Conservation (phyloP, 35 echinoderm and acorn worm species). For the Chiridota heheva region DNA sequence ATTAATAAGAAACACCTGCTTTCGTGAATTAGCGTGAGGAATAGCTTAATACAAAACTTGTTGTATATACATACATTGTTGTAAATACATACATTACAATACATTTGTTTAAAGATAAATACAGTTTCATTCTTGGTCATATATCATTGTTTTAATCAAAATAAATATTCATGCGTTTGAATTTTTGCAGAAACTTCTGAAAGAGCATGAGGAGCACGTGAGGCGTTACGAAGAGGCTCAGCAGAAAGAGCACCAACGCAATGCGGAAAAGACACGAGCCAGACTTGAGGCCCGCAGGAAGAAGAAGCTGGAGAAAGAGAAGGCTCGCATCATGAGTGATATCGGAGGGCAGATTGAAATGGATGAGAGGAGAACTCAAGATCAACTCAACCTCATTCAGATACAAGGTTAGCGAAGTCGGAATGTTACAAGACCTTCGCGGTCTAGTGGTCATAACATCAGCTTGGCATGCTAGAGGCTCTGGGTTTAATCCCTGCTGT, state of each 20-base stretch:
- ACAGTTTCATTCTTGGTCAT: too few relatives aligned
- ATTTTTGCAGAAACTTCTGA: slow-evolving; percentile 67
- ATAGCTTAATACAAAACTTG: too few relatives aligned
- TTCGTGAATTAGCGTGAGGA: too few relatives aligned
- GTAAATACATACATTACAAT: too few relatives aligned
- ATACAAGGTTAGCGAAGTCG: slow-evolving; percentile 55
- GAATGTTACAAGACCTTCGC: background rate
- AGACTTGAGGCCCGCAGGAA: slow-evolving; percentile 79
- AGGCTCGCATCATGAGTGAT: slow-evolving; percentile 61
- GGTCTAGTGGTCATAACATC: too few relatives aligned
- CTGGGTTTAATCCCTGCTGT: too few relatives aligned
- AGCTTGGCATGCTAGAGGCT: too few relatives aligned
- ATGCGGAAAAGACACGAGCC: slow-evolving; percentile 53
- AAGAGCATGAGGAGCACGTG: slow-evolving; percentile 79
- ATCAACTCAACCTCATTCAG: slow-evolving; percentile 82
- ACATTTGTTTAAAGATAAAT: too few relatives aligned
- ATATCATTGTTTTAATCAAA: background rate
- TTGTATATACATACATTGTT: too few relatives aligned
- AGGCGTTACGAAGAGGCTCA: slow-evolving; percentile 58
- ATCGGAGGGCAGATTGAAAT: slow-evolving; percentile 48
- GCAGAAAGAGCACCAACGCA: slow-evolving; percentile 67
- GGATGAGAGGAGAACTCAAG: slow-evolving; percentile 74
- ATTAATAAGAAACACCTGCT: too few relatives aligned
- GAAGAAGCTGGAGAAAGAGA: slow-evolving; percentile 65
- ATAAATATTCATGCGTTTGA: background rate